phyloP scores from a whole-genome alignment of 2,888 invertebrate genomes.

The Synergus gifuensis region DNA sequence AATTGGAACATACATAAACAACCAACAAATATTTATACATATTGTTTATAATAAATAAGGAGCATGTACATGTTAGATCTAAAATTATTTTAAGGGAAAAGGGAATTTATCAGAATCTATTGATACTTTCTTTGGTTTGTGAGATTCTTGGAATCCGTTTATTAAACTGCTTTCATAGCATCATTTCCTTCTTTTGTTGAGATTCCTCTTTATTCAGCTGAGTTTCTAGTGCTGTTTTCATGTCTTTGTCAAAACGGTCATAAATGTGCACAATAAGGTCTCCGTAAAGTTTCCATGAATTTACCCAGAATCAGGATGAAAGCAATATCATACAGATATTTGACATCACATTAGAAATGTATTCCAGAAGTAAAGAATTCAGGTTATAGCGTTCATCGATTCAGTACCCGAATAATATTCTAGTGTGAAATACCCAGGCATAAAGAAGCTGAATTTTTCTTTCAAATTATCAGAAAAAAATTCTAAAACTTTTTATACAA shows the following conservation, averaged over 20 bases:
- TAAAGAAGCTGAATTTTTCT: too few relatives aligned
- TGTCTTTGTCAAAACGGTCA: conserved; percentile 71
- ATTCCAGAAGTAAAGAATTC: conserved; percentile 85
- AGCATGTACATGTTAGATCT: too few relatives aligned
- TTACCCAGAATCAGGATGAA: conserved; percentile 70
- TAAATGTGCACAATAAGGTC: conserved; percentile 72
- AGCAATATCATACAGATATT: conserved; percentile 71
- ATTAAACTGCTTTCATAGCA: neutral
- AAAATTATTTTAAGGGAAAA: neutral
- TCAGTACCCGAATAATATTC: too few relatives aligned
- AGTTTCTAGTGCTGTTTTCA: conserved; percentile 61
- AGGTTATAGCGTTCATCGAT: conserved; percentile 81
- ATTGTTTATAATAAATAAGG: too few relatives aligned
- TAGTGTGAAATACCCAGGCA: too few relatives aligned
- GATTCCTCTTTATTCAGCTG: neutral
- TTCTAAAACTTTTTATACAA: too few relatives aligned
- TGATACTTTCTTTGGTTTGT: neutral
- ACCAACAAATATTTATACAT: neutral
- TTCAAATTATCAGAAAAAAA: neutral
- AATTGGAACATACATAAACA: neutral
- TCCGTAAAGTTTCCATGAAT: conserved; percentile 67
- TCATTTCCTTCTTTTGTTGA: conserved; percentile 10
- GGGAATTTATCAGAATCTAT: neutral
- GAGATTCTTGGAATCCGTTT: neutral
- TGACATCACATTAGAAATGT: conserved; percentile 81